Base-by-base conservation (phyloP, 1,140 invertebrate genomes). In the Panagrolaimus sp. region DNA sequence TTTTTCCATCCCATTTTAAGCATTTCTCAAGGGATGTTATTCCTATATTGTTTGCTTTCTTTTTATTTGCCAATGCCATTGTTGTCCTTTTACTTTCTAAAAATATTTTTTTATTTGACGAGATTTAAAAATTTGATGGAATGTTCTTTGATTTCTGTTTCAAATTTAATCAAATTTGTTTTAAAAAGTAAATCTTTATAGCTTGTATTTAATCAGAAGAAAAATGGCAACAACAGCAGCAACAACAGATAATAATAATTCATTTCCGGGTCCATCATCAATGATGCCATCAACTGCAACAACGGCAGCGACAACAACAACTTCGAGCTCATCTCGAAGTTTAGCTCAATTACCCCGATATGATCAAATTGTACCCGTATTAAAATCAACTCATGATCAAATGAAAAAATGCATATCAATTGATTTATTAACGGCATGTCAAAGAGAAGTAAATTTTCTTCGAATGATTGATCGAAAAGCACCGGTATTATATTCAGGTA, bases 401-500 rank as follows among this genome's bases (percentile, higher is more conserved):
- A 57, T 57, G 51, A 20, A 27, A 5, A 57, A 57, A 20, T 57
- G 20, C 51, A 57, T 57, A 57, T 57, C 51, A 27, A 20, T 74
- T 14, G 71, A 73, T 66, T 69, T 78, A 31, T 23, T 79, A 38
- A 66, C 66, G 20, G 79, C 70, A 16, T 75, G 76, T 69, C 78
- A 81, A 65, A 66, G 80, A n/a, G 80, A 83, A 65, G 81, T 80
- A 13, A 82, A 82, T 45, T 82, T 82, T 66, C 68, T 82, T 14
- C 73, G 80, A 42, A 82, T 82, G 80, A 82, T 82, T 42, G 80
- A 82, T 67, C 65, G 80, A 25, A 74, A 82, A 43, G 71, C 76
- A 14, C 78, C 82, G 31, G 51, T 81, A 46, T 70, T 84, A 5
- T 83, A 84, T 61, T 72, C 78, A 38, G 68, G 47, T 20, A 46